phyloP scores from a whole-genome alignment of 2,888 invertebrate species.

The Parnassius smintheus region DNA sequence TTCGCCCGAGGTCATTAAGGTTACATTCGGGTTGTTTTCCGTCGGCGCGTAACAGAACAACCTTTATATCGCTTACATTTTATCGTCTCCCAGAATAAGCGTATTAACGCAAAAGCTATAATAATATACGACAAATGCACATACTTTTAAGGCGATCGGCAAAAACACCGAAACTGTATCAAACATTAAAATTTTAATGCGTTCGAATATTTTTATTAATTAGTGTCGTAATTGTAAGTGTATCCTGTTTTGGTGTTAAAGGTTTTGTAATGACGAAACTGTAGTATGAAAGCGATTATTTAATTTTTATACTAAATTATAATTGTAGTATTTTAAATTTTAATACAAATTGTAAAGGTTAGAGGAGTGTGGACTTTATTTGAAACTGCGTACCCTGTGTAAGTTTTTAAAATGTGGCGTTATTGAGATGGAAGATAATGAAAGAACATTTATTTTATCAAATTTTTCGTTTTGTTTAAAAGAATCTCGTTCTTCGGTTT shows the following conservation, averaged over 20 bases:
- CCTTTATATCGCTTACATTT: constrained; percentile 26
- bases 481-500: no score
- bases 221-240: constrained; percentile 30
- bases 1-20: constrained; percentile 48
- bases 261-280: constrained; percentile 20
- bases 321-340: no score
- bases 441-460: no score
- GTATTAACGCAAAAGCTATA: constrained; percentile 18
- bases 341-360: no score
- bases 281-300: not conserved
- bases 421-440: no score
- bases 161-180: constrained; percentile 37
- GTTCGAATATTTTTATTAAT: constrained; percentile 31
- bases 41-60: constrained; percentile 23
- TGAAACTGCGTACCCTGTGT: no score
- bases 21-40: constrained; percentile 41
- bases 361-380: no score
- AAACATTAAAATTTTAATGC: constrained; percentile 36
- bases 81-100: constrained; percentile 28
- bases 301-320: no score
- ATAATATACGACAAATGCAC: constrained; percentile 12
- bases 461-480: no score
- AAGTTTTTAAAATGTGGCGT: no score
- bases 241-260: constrained; percentile 20
- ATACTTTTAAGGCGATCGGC: constrained; percentile 22